Percentiles rank a stretch among this genome's conserved stretches.
Evolutionary conservation across 2,797 vertebrate genomes (phyloP).

Genomic region (Threskiornis aethiopicus): DNA sequence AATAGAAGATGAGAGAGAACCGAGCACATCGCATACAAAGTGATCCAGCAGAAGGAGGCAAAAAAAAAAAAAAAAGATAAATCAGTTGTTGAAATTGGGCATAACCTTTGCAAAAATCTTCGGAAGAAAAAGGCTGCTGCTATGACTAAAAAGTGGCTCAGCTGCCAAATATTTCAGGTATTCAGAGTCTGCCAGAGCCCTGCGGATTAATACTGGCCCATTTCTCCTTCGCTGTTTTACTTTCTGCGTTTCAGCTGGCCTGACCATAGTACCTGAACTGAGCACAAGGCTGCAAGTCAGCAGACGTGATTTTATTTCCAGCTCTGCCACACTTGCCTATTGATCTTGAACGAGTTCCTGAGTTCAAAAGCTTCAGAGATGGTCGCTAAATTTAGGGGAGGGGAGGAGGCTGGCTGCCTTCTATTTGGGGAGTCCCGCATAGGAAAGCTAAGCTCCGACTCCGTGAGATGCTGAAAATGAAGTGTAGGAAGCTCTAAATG

Average conservation of each 20-base stretch:
- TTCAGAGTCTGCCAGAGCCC: conserved; percentile 56
- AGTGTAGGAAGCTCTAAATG: conserved; percentile 22
- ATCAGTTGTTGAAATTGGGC: neutral
- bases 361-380: conserved; percentile 43
- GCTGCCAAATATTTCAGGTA: conserved; percentile 68
- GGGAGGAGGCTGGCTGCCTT: conserved; percentile 54
- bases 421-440: conserved; percentile 40
- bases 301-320: conserved; percentile 31
- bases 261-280: conserved; percentile 51
- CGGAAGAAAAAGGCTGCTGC: neutral
- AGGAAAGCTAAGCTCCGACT: neutral
- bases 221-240: conserved; percentile 54
- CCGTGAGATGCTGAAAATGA: neutral
- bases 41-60: neutral
- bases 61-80: neutral
- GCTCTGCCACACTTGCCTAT: conserved; percentile 35
- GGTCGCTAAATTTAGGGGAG: conserved; percentile 65
- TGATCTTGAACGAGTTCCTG: conserved; percentile 48
- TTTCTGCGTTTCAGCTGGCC: conserved; percentile 37
- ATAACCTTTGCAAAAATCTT: conserved; percentile 28
- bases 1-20: neutral
- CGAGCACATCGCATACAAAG: neutral
- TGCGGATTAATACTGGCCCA: conserved; percentile 53
- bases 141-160: conserved; percentile 55
- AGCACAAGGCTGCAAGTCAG: conserved; percentile 63